These are phyloP conservation scores for Agrotis exclamationis DNA, from an alignment of 2,888 invertebrate species.

Conservation along the genomic window DNA sequence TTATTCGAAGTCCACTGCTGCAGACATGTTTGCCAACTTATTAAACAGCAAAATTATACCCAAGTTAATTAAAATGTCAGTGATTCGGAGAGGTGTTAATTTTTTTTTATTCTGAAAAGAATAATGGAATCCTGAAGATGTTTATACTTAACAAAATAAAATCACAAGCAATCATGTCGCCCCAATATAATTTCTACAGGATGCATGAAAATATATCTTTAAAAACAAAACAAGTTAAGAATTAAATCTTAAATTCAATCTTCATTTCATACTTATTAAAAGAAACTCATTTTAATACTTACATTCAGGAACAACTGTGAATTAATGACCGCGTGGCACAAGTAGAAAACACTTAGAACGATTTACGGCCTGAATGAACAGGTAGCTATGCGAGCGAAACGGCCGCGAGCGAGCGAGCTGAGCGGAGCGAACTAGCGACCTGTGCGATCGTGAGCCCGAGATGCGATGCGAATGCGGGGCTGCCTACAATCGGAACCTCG, in stretches of 20 bases:
- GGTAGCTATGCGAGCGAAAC: constrained; percentile 26
- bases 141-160: neutral
- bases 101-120: neutral
- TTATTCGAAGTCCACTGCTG: neutral
- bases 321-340: constrained; percentile 7
- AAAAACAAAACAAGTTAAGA: neutral
- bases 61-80: constrained; percentile 4
- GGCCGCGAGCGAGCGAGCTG: constrained; percentile 1
- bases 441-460: constrained; percentile 29
- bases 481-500: constrained; percentile 46
- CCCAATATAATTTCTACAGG: neutral
- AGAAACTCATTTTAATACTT: constrained; percentile 22
- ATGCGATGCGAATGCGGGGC: constrained; percentile 51
- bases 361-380: constrained; percentile 37
- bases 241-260: neutral
- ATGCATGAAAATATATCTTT: neutral
- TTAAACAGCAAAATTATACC: constrained; percentile 1
- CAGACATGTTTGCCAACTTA: constrained; percentile 2
- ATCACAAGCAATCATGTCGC: too few relatives aligned
- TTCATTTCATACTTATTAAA: neutral
- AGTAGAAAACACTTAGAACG: constrained; percentile 20
- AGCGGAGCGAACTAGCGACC: constrained; percentile 4
- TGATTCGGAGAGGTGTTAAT: neutral
- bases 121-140: neutral
- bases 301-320: constrained; percentile 20